Conservation (phyloP, 2,113 vertebrate species). For the Sylvia atricapilla region DNA sequence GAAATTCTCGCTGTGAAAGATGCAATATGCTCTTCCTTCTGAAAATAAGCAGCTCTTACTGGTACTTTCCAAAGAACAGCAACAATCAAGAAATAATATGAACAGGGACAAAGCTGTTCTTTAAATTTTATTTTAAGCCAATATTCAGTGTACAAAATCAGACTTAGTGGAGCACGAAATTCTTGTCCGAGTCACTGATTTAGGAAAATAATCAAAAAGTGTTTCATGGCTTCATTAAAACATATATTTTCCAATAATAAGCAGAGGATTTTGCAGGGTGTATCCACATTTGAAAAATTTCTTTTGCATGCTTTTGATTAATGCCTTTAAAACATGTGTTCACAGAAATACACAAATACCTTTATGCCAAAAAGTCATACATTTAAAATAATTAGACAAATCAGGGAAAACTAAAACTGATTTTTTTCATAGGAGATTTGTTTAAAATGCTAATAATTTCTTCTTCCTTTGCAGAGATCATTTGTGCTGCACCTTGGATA, state of each 20-base stretch:
- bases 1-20: neutral
- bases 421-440: neutral
- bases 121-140: neutral
- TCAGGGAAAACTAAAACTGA: neutral
- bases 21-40: neutral
- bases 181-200: neutral
- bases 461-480: neutral
- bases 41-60: neutral
- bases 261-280: neutral
- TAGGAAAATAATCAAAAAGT: conserved; percentile 4
- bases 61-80: neutral
- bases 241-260: neutral
- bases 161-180: neutral
- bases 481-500: neutral
- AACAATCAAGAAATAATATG: neutral
- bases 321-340: neutral
- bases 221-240: neutral
- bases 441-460: neutral
- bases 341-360: neutral
- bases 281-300: neutral
- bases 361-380: neutral
- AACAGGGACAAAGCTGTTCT: neutral
- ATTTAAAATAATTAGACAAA: neutral
- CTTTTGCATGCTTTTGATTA: neutral
- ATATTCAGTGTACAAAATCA: neutral